Conservation (phyloP, 2,113 vertebrate species). For the Lophura nycthemera region DNA sequence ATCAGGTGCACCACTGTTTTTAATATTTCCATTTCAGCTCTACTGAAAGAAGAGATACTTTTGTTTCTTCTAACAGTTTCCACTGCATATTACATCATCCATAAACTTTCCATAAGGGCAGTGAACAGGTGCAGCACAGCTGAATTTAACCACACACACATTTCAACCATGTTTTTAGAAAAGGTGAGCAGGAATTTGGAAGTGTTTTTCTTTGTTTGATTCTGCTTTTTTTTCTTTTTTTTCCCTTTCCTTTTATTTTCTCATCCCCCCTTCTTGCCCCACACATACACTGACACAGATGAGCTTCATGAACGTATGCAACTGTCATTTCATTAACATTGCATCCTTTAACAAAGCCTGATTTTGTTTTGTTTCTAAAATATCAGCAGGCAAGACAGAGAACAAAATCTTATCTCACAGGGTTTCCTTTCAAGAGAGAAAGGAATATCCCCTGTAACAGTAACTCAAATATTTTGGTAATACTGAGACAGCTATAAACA, state of each 20-base stretch:
- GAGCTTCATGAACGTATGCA: neutral
- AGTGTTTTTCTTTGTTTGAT: neutral
- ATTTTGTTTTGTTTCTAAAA: neutral
- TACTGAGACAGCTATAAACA: neutral
- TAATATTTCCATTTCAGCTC: neutral
- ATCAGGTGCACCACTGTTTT: neutral
- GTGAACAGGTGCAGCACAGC: neutral
- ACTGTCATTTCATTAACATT: neutral
- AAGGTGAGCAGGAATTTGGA: neutral
- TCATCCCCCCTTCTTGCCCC: neutral
- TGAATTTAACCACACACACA: neutral
- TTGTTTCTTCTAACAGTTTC: neutral
- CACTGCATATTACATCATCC: neutral
- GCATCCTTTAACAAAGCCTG: neutral
- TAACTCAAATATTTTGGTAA: neutral
- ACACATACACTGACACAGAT: neutral
- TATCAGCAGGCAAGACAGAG: neutral
- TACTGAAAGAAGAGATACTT: neutral
- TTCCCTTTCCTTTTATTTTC: neutral
- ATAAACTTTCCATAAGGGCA: neutral
- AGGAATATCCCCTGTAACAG: neutral
- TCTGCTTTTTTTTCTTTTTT: neutral
- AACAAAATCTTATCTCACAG: neutral
- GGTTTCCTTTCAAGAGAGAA: neutral
- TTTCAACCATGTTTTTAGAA: neutral